A percentile compares a stretch with the other conserved stretches of the same genome.
Conservation (phyloP, 2,888 invertebrate genomes). For the Cantharis flavilabris region DNA sequence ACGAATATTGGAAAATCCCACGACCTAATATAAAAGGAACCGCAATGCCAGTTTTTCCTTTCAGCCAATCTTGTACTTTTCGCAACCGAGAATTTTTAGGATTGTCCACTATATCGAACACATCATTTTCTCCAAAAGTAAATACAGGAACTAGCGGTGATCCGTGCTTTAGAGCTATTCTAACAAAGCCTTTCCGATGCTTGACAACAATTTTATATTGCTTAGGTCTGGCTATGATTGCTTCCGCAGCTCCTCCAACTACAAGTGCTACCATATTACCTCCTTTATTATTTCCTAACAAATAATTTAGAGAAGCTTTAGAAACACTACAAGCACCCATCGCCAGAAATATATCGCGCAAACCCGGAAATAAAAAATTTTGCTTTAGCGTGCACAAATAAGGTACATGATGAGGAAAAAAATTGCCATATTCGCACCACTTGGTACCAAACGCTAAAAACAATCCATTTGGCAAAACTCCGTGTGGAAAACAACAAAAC, state of each 20-base stretch:
- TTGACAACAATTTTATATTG: slow-evolving; percentile 73
- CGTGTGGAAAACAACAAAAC: slow-evolving; percentile 90
- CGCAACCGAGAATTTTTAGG: slow-evolving; percentile 72
- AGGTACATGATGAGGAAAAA: slow-evolving; percentile 59
- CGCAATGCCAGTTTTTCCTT: slow-evolving; percentile 71
- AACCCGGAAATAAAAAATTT: slow-evolving; percentile 74
- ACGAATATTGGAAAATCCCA: slow-evolving; percentile 90
- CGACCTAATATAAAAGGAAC: slow-evolving; percentile 78
- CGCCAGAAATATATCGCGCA: slow-evolving; percentile 68
- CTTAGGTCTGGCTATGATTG: slow-evolving; percentile 79
- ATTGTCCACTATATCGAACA: slow-evolving; percentile 77
- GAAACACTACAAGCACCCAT: slow-evolving; percentile 65
- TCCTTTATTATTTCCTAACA: slow-evolving; percentile 59
- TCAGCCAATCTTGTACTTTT: slow-evolving; percentile 70
- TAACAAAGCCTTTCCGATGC: slow-evolving; percentile 67
- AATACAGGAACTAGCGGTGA: slow-evolving; percentile 84
- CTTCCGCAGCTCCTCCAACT: slow-evolving; percentile 89
- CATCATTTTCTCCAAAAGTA: slow-evolving; percentile 88
- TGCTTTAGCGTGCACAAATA: slow-evolving; percentile 62
- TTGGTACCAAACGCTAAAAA: slow-evolving; percentile 80
- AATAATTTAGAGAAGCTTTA: slow-evolving; percentile 66
- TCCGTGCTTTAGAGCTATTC: slow-evolving; percentile 58
- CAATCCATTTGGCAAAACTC: slow-evolving; percentile 76
- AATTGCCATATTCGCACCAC: slow-evolving; percentile 55
- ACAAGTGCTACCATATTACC: slow-evolving; percentile 74